These are phyloP conservation scores for Philereme vetulata DNA, from an alignment of 2,888 invertebrate species.

Conservation along the genomic window DNA sequence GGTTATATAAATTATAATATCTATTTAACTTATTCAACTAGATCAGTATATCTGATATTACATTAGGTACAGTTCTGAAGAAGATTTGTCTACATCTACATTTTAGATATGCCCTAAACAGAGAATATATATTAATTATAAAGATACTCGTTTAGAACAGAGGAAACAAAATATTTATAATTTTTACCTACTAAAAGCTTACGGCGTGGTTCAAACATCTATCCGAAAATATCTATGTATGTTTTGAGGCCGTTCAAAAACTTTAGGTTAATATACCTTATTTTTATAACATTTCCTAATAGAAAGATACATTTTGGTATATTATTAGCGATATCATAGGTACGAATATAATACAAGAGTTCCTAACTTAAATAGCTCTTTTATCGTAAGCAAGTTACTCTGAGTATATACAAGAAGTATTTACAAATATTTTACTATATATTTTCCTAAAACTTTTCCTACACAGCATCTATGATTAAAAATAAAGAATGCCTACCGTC, in stretches of 20 bases:
- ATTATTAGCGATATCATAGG: conserved; percentile 6
- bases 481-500: conserved; percentile 63
- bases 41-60: conserved; percentile 18
- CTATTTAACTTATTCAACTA: conserved; percentile 26
- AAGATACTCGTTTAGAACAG: conserved; percentile 1
- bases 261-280: conserved; percentile 2
- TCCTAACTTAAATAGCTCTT: conserved; percentile 47
- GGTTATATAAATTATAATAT: conserved; percentile 34
- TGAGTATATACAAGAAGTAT: conserved; percentile 73
- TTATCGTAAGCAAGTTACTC: conserved; percentile 61
- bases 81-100: conserved; percentile 19
- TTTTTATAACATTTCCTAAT: conserved; percentile 7
- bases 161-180: conserved; percentile 4
- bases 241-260: conserved; percentile 57
- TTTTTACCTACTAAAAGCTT: conserved; percentile 23
- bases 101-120: conserved; percentile 3
- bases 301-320: conserved; percentile 9
- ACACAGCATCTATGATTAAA: conserved; percentile 49
- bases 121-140: conserved; percentile 6
- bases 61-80: conserved; percentile 17
- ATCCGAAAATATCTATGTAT: conserved; percentile 75
- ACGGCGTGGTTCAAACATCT: conserved; percentile 59
- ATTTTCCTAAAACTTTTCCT: conserved; percentile 48
- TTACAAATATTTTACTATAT: conserved; percentile 54
- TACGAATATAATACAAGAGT: conserved; percentile 27